Evolutionary conservation across 53 echinoderm and acorn worm species (phyloP).

Genomic region (Crossaster papposus): DNA sequence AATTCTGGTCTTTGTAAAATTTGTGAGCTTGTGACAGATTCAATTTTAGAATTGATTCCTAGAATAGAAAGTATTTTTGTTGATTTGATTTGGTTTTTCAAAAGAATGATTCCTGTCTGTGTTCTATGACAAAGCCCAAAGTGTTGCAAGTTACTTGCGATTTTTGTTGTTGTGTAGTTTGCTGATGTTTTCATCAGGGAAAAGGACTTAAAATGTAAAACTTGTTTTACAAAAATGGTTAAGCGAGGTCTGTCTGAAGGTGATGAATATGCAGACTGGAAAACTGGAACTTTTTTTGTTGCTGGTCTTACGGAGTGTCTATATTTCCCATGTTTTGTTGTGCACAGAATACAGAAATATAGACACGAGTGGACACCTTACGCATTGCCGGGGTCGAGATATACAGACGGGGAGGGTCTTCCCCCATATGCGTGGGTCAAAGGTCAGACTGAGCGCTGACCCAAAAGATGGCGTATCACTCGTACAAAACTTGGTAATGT

Average conservation of each 20-base stretch:
- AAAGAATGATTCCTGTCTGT: too few relatives aligned
- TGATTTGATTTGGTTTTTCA: neutral
- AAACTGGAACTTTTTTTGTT: slow-evolving; percentile 30
- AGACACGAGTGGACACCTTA: slow-evolving; percentile 36
- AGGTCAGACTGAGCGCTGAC: slow-evolving; percentile 5
- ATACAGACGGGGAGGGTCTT: slow-evolving; percentile 10
- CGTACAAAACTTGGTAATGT: slow-evolving; percentile 6
- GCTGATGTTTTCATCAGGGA: neutral
- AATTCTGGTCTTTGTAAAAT: slow-evolving; percentile 14
- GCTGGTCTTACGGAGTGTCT: slow-evolving; percentile 22
- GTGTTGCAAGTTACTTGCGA: neutral
- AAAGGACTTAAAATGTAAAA: too few relatives aligned
- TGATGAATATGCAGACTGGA: slow-evolving; percentile 15
- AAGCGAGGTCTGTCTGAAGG: neutral
- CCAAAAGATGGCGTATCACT: neutral
- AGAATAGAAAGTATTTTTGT: neutral
- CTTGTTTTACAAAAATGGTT: neutral
- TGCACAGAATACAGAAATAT: slow-evolving; percentile 41
- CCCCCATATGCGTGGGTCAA: slow-evolving; percentile 28
- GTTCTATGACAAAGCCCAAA: neutral
- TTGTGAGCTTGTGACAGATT: neutral
- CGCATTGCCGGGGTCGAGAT: slow-evolving; percentile 16
- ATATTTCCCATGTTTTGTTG: slow-evolving; percentile 31
- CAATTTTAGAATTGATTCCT: neutral
- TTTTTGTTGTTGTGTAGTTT: neutral